Percentiles rank a stretch among this genome's conserved stretches.
These are phyloP conservation scores for Cephus rjabovi DNA, from an alignment of 2,888 invertebrate genomes.

Conservation along the genomic window DNA sequence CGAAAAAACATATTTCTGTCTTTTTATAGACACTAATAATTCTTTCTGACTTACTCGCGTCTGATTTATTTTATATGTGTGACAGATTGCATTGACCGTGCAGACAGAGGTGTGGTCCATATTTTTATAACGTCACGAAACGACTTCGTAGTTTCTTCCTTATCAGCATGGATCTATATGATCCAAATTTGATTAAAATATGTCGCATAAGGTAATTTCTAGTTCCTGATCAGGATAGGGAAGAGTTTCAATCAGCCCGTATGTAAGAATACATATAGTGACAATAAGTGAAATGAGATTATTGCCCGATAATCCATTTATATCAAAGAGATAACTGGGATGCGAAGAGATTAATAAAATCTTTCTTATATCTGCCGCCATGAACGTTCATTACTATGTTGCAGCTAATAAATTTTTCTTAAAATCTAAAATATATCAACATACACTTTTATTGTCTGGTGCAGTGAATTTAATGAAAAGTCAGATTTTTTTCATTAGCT, in stretches of 20 bases:
- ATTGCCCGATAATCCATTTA: background rate
- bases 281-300: background rate
- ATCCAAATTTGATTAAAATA: too few relatives aligned
- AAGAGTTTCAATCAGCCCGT: background rate
- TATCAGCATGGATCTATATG: too few relatives aligned
- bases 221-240: too few relatives aligned
- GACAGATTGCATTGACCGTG: too few relatives aligned
- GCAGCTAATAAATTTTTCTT: background rate
- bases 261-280: background rate
- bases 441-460: background rate
- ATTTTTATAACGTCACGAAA: too few relatives aligned
- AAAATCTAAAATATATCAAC: background rate
- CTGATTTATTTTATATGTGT: too few relatives aligned
- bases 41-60: too few relatives aligned
- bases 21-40: too few relatives aligned
- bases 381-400: background rate
- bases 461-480: background rate
- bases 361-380: background rate
- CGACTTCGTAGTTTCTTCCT: too few relatives aligned
- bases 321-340: background rate
- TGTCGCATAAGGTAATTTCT: too few relatives aligned
- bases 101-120: too few relatives aligned
- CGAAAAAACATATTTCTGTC: too few relatives aligned
- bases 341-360: background rate
- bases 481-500: background rate